Evolutionary conservation across 2,797 vertebrate genomes (phyloP).

Genomic region (Melanotaenia pygmaea): DNA sequence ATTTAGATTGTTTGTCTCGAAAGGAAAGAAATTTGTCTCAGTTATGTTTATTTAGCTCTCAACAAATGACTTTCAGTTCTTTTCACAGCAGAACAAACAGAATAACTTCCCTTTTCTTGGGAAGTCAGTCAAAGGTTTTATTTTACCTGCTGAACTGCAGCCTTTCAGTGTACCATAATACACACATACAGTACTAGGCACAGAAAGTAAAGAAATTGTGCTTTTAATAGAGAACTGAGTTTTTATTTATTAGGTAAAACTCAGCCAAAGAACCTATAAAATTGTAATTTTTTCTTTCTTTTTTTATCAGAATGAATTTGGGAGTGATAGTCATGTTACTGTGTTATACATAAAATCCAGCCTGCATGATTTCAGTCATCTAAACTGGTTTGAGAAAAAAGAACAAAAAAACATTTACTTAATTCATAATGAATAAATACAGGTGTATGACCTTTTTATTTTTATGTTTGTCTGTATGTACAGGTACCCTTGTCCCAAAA

Average conservation of each 20-base stretch:
- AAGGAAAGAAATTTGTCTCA: not conserved
- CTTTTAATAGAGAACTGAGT: not conserved
- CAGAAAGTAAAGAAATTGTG: not conserved
- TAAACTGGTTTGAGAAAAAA: not conserved
- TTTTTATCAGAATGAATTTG: not conserved
- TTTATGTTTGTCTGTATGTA: not conserved
- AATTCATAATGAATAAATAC: not conserved
- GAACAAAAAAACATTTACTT: not conserved
- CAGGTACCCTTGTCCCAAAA: conserved; percentile 78
- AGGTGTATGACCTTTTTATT: not conserved
- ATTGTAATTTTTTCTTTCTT: not conserved
- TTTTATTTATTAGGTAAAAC: not conserved
- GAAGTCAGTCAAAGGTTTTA: conserved; percentile 9
- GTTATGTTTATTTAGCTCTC: not conserved
- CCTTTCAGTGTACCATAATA: not conserved
- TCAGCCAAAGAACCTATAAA: too few species aligned
- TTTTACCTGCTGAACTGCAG: not conserved
- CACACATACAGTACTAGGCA: not conserved
- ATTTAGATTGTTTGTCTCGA: not conserved
- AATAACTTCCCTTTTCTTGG: conserved; percentile 19
- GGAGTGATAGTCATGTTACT: not conserved
- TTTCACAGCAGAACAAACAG: conserved; percentile 5
- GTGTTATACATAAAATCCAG: not conserved
- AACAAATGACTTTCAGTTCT: conserved; percentile 38
- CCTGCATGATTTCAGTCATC: not conserved